Evolutionary conservation across 1,140 invertebrate genomes (phyloP).

Genomic region (Camponotus floridanus): DNA sequence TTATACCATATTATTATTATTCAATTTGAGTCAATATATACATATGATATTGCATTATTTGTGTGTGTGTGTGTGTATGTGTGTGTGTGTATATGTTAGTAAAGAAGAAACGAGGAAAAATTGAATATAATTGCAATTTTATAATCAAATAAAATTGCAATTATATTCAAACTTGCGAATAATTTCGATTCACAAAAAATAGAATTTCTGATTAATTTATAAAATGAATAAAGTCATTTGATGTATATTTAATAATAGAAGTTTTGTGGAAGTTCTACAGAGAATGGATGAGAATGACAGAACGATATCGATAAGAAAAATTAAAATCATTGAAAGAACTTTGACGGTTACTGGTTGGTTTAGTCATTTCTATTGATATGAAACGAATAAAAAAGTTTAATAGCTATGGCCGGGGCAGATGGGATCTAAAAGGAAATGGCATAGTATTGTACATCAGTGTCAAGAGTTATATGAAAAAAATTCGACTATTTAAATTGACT

Average conservation of each 20-base stretch:
- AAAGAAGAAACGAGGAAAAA: background rate
- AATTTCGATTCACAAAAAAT: background rate
- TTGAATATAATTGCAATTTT: background rate
- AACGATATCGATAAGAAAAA: slow-evolving; percentile 48
- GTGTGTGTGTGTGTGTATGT: no score
- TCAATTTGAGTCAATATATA: background rate
- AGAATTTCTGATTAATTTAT: slow-evolving; percentile 41
- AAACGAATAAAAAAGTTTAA: slow-evolving; percentile 57
- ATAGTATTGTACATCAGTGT: slow-evolving; percentile 40
- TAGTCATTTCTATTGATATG: slow-evolving; percentile 45
- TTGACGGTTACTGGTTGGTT: slow-evolving; percentile 22
- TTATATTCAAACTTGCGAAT: background rate
- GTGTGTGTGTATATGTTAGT: background rate
- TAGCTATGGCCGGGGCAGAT: slow-evolving; percentile 12
- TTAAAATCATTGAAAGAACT: slow-evolving; percentile 52
- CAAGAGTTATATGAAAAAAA: slow-evolving; percentile 45
- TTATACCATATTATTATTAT: background rate
- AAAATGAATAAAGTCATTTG: slow-evolving; percentile 1
- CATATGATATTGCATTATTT: background rate
- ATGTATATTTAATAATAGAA: slow-evolving; percentile 32
- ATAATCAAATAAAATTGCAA: background rate
- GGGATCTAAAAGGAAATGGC: slow-evolving; percentile 15
- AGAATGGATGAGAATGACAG: background rate
- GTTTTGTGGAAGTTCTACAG: background rate
- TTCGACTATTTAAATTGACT: slow-evolving; percentile 43